Base-by-base conservation (phyloP, 2,113 vertebrate genomes). In the Dinomys branickii region DNA sequence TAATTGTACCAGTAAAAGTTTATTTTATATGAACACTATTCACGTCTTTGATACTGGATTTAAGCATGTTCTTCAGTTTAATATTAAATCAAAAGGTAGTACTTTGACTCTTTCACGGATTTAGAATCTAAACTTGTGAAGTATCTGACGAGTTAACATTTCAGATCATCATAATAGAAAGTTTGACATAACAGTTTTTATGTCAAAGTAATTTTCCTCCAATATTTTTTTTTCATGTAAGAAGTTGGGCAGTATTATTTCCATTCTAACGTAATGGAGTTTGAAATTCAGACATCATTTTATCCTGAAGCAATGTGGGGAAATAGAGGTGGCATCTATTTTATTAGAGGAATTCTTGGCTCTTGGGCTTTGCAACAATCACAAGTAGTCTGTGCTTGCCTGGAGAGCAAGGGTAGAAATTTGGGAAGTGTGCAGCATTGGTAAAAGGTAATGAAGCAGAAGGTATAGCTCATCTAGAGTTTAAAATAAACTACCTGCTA, bases 221-320 rank as follows among this genome's bases (percentile, higher is more conserved):
- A 78, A 65, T 93, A 94, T n/a, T 30, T 16, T 75, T 75, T 94
- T 94, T 82, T 73, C 54, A n/a, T 84, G 61, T 95, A 95, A 90
- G 94, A 97, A 95, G 87, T 73, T 95, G 80, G 38, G 63, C 78
- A 90, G 92, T 96, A 93, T 96, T 96, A 93, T 92, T 97, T 95
- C 93, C 87, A 56, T 96, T 97, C 58, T 94, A 96, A 95, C 4
- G 9, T 96, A 97, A 94, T 96, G 77, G 92, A 88, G 71, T 97
- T 95, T 96, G 91, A 97, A 96, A 97, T 95, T 91, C 89, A 96
- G 80, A 67, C 75, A 91, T 90, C 75, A 83, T 96, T 97, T 97
- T 96, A 93, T 95, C 93, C 92, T 95, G 93, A 73, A 94, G 90
- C 90, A 95, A 61, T 90, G n/a, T 16, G 50, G 50, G 54, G 77